Evolutionary conservation across 2,797 vertebrate genomes (phyloP), one percentile per base, ranked within the genome.

Genomic region (Alauda arvensis): DNA sequence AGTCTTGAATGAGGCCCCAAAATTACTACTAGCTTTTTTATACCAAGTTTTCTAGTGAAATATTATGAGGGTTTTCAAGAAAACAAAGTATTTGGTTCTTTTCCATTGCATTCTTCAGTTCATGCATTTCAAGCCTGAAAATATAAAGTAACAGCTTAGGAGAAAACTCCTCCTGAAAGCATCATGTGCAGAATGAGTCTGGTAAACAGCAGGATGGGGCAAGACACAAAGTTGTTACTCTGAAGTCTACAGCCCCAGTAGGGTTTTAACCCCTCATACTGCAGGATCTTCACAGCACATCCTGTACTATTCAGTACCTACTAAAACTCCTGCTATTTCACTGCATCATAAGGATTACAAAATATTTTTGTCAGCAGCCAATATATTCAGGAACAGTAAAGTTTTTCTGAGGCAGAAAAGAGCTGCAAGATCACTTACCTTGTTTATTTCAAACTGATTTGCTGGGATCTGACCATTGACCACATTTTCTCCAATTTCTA

Each of bases 381-480:
- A n/a, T 40, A 85, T 29, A 45, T 24, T 77, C 34, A 69, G 40
- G 43, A 92, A 70, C 29, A 72, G 21, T 19, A 6, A 51, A 42
- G 19, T 34, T 91, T 52, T 75, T 14, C 68, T 67, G 46, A 74
- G 71, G 63, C 12, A 72, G 18, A 49, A 52, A 72, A 76, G 19
- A 71, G 25, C 7, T 34, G 39, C 29, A 16, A 52, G 18, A 63
- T 57, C 18, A 70, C 74, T 97, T 96, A 99, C 99, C 99, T 99
- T 99, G 96, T 99, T 97, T 93, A 99, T 99, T 97, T 99, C 98
- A 94, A 98, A 99, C 94, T 98, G 98, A 91, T 93, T 98, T 83
- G 98, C 94, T 12, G 98, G 97, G 78, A 99, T 89, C 70, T 87
- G 95, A 78, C 98, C 98, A 77, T 75, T 97, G 74, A 96, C 94